Conservation (phyloP, 2,888 invertebrate genomes). For the Ophion slaviceki region DNA sequence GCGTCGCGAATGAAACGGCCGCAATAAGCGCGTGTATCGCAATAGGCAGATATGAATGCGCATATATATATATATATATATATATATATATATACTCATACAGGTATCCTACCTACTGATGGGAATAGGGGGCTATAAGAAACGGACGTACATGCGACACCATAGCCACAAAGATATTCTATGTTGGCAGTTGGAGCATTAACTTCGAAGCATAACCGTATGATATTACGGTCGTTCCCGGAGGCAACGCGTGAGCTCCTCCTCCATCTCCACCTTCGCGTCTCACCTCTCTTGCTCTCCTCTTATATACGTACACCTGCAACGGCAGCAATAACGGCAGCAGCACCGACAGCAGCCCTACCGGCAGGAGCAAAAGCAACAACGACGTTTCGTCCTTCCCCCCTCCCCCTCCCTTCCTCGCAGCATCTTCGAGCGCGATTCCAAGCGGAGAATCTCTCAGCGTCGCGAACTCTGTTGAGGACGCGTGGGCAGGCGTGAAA, state of each 20-base stretch:
- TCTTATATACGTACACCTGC: slow-evolving; percentile 71
- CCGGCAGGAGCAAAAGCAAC: slow-evolving; percentile 57
- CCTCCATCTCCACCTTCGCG: slow-evolving; percentile 55
- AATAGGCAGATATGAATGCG: background rate
- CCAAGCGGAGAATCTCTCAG: slow-evolving; percentile 22
- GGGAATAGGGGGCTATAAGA: slow-evolving; percentile 14
- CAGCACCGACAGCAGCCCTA: slow-evolving; percentile 44
- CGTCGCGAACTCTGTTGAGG: slow-evolving; percentile 57
- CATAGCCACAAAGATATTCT: slow-evolving; percentile 72
- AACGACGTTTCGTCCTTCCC: slow-evolving; percentile 49
- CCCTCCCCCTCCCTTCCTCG: background rate
- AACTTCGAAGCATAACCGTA: slow-evolving; percentile 75
- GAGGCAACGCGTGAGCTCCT: slow-evolving; percentile 63
- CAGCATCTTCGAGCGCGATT: slow-evolving; percentile 6
- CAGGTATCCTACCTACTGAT: background rate
- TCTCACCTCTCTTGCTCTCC: slow-evolving; percentile 35
- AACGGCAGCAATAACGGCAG: slow-evolving; percentile 51
- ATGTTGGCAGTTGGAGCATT: slow-evolving; percentile 72
- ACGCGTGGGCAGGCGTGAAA: slow-evolving; percentile 79
- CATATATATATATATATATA: background rate
- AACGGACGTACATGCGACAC: slow-evolving; percentile 71
- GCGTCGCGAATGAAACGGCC: slow-evolving; percentile 27
- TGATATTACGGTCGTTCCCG: slow-evolving; percentile 75
- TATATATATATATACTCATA: background rate
- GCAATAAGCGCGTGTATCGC: background rate